Evolutionary conservation across 2,888 invertebrate species (phyloP), one percentile per base, ranked within the genome.

Genomic region (Agrypnus murinus): DNA sequence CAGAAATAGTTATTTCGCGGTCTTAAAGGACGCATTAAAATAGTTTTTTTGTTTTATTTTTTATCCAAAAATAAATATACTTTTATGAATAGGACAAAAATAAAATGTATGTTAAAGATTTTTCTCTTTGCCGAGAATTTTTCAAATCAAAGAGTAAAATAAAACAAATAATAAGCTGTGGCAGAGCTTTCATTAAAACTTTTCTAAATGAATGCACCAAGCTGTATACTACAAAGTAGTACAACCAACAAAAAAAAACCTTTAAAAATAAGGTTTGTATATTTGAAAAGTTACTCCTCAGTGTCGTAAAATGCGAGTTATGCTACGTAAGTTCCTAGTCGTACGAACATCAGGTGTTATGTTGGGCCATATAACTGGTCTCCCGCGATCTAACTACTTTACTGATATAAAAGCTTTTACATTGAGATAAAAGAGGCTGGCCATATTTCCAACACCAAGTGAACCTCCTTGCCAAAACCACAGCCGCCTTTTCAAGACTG

Each of bases 331-430:
- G 50, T 50, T 50, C 31, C 17, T 12, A 50, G 10, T 50, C 31
- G n/a, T 31, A 19, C 50, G 32, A 50, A 50, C 50, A 50, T 50
- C 50, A 50, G 50, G 50, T 50, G 50, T 50, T 50, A 50, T 50
- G 32, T 7, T 32, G 50, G 50, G 50, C 32, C 32, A 14, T 50
- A 50, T 50, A 50, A 50, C 50, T 50, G 50, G 31, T 32, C 50
- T 50, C 50, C 50, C 50, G 50, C 50, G 50, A 50, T 50, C 25
- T 50, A 50, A 50, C 50, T 50, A 50, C 50, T 50, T 50, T 50
- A 50, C 50, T 50, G 31, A 50, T 50, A 19, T 50, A 50, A 50
- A 50, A 50, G 50, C 50, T 50, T 50, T 50, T 50, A 50, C 25
- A 50, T 50, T 31, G 50, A 50, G 50, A 50, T 50, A 31, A 50